Conservation (phyloP, 2,113 vertebrate species). For the Xerus inauris region DNA sequence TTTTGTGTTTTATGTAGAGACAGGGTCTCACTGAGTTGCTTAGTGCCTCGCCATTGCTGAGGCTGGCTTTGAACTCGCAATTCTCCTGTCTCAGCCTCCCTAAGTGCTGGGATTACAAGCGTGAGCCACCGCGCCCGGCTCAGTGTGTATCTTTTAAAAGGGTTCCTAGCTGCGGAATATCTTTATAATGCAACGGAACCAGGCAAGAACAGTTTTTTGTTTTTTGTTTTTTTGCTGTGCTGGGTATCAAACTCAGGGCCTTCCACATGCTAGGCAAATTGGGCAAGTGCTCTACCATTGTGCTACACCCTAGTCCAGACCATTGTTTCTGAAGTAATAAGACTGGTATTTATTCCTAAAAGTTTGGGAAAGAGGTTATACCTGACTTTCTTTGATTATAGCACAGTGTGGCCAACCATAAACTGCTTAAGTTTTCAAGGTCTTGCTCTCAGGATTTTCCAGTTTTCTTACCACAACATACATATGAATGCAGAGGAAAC, state of each 20-base stretch:
- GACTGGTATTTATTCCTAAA: not conserved
- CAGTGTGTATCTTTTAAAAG: not conserved
- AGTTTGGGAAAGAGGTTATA: not conserved
- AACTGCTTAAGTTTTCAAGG: not conserved
- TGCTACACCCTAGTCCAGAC: not conserved
- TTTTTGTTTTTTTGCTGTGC: not conserved
- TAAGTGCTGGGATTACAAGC: no score
- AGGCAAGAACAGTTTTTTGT: not conserved
- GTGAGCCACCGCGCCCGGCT: no score
- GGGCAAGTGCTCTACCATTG: not conserved
- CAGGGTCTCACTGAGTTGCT: no score
- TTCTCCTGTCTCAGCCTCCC: no score
- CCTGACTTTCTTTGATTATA: conserved; percentile 9
- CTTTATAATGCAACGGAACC: not conserved
- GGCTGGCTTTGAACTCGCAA: no score
- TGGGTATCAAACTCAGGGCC: not conserved
- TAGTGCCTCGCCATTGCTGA: no score
- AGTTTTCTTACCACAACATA: conserved; percentile 8
- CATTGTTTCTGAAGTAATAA: not conserved
- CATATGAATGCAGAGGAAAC: conserved; percentile 23
- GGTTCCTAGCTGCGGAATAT: not conserved
- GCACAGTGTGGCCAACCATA: not conserved
- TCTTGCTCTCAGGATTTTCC: conserved; percentile 3
- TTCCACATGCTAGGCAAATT: not conserved
- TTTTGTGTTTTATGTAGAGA: no score